Evolutionary conservation across 1,140 invertebrate genomes (phyloP).

Genomic region (Heliconius eleuchia): DNA sequence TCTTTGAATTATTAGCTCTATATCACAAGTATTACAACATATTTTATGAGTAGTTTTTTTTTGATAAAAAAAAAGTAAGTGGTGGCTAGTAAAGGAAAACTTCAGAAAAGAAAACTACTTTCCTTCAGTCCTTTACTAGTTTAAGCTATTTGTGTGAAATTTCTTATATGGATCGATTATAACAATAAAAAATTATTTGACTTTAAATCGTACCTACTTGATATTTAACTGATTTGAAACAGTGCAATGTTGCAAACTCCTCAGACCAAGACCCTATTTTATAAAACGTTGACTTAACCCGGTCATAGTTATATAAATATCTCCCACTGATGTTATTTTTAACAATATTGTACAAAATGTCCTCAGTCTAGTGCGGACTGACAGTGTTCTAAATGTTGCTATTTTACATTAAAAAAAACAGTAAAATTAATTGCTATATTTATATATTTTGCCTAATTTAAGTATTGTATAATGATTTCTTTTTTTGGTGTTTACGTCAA

Average conservation of each 20-base stretch:
- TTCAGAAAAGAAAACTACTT: no score
- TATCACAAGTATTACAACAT: no score
- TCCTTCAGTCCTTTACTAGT: no score
- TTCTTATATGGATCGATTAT: neutral
- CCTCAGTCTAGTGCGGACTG: slow-evolving; percentile 50
- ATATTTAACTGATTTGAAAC: neutral
- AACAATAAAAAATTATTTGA: neutral
- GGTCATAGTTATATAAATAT: slow-evolving; percentile 76
- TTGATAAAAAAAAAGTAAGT: no score
- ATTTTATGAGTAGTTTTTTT: no score
- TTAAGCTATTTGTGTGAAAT: no score
- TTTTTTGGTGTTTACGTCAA: no score
- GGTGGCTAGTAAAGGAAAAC: no score
- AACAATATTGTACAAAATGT: slow-evolving; percentile 60
- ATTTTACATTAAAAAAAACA: slow-evolving; percentile 7
- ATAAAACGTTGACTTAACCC: slow-evolving; percentile 67
- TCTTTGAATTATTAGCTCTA: no score
- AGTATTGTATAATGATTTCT: no score
- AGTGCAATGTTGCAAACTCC: slow-evolving; percentile 17
- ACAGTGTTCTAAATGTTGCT: slow-evolving; percentile 42
- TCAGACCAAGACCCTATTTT: slow-evolving; percentile 32
- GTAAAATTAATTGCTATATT: slow-evolving; percentile 81
- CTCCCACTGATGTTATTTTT: slow-evolving; percentile 66
- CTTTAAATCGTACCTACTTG: neutral
- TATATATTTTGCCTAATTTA: no score